phyloP scores from a whole-genome alignment of 1,140 invertebrate species.

The Lethrus apterus region DNA sequence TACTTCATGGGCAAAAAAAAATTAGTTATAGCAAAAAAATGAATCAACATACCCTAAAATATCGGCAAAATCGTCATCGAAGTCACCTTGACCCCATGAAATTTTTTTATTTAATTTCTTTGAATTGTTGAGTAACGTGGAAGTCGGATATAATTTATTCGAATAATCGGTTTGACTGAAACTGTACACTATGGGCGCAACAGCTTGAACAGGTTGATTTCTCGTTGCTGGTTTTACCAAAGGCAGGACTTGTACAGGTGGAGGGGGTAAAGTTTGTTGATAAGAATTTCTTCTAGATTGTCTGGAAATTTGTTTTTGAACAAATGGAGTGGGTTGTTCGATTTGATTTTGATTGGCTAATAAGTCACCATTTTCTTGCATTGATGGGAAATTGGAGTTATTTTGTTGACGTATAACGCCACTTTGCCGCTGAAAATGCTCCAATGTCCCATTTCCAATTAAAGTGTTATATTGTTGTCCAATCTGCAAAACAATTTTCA shows the following conservation, averaged over 20 bases:
- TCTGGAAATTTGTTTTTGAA: neutral
- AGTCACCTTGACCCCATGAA: slow-evolving; percentile 29
- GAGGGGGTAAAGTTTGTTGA: slow-evolving; percentile 17
- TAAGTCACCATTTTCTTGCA: slow-evolving; percentile 2
- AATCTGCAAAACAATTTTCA: slow-evolving; percentile 9
- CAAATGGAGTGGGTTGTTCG: neutral
- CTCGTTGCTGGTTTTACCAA: slow-evolving; percentile 33
- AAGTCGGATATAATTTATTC: slow-evolving; percentile 31
- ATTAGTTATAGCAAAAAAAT: neutral
- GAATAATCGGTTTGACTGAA: slow-evolving; percentile 37
- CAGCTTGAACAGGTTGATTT: slow-evolving; percentile 26
- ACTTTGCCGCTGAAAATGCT: slow-evolving; percentile 6
- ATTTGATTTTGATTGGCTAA: neutral
- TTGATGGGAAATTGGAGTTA: neutral
- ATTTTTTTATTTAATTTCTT: slow-evolving; percentile 34
- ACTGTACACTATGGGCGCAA: slow-evolving; percentile 37
- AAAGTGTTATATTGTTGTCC: slow-evolving; percentile 13
- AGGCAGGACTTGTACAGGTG: slow-evolving; percentile 36
- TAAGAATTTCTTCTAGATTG: neutral
- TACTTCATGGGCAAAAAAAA: slow-evolving; percentile 29
- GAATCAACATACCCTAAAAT: slow-evolving; percentile 51
- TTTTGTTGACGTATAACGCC: slow-evolving; percentile 1
- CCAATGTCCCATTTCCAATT: slow-evolving; percentile 3
- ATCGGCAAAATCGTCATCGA: slow-evolving; percentile 47
- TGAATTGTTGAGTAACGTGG: slow-evolving; percentile 31